A percentile compares a stretch with the other conserved stretches of the same genome.
These are phyloP conservation scores for Drosophila acutilabella DNA, from an alignment of 2,888 invertebrate genomes.

Conservation along the genomic window DNA sequence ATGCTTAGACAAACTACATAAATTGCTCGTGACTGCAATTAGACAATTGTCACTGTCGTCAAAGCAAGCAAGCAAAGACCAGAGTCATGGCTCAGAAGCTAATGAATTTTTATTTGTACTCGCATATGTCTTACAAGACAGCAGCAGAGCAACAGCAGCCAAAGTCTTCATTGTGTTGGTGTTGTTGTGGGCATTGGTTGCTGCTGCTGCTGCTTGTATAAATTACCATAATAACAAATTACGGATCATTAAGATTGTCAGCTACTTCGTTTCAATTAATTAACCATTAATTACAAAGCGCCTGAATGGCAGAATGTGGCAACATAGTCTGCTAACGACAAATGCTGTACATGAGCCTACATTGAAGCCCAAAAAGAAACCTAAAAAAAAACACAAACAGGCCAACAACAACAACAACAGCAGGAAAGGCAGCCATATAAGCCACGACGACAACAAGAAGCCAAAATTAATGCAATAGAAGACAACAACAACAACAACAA, in stretches of 20 bases:
- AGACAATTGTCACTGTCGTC: slow-evolving; percentile 81
- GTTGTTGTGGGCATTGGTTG: slow-evolving; percentile 62
- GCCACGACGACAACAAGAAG: slow-evolving; percentile 72
- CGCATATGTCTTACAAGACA: slow-evolving; percentile 77
- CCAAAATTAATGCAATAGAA: slow-evolving; percentile 82
- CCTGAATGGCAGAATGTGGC: slow-evolving; percentile 79
- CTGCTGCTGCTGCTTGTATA: slow-evolving; percentile 75
- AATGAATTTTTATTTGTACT: slow-evolving; percentile 79
- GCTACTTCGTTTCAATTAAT: slow-evolving; percentile 82
- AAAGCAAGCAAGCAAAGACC: slow-evolving; percentile 52
- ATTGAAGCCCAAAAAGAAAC: slow-evolving; percentile 37
- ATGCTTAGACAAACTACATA: slow-evolving; percentile 69
- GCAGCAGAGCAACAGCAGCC: slow-evolving; percentile 44
- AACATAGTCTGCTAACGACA: slow-evolving; percentile 70
- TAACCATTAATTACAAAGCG: slow-evolving; percentile 82
- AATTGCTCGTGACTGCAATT: slow-evolving; percentile 82
- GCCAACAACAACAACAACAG: slow-evolving; percentile 49
- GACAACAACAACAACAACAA: slow-evolving; percentile 48
- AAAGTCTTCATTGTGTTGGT: slow-evolving; percentile 73
- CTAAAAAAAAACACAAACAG: slow-evolving; percentile 37
- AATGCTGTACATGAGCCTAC: slow-evolving; percentile 70
- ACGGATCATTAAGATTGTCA: slow-evolving; percentile 82
- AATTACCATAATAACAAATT: slow-evolving; percentile 82
- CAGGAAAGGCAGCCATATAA: slow-evolving; percentile 60
- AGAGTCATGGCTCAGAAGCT: slow-evolving; percentile 69